These are phyloP conservation scores for Halcyon leucocephala DNA, from an alignment of 2,797 vertebrate genomes.

Conservation along the genomic window DNA sequence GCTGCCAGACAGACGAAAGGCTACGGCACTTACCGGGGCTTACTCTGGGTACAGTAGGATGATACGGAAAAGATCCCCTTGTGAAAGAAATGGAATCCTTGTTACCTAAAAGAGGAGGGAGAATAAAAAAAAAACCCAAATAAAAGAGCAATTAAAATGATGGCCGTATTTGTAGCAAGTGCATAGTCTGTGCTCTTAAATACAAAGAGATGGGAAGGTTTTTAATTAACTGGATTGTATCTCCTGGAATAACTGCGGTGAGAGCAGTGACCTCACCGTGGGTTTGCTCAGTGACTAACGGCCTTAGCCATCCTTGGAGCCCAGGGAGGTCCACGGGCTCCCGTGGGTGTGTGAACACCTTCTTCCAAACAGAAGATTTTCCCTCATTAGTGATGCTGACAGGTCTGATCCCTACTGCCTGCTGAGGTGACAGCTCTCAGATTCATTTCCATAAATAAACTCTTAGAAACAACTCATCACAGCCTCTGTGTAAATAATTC, in stretches of 20 bases:
- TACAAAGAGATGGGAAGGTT: neutral
- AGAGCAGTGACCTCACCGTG: neutral
- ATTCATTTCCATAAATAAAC: neutral
- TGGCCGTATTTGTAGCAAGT: neutral
- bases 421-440: neutral
- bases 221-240: neutral
- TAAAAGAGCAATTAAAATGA: neutral
- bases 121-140: neutral
- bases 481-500: neutral
- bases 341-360: neutral
- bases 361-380: neutral
- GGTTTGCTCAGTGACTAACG: neutral
- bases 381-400: neutral
- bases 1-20: neutral
- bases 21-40: slow-evolving; percentile 31
- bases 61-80: neutral
- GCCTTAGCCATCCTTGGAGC: neutral
- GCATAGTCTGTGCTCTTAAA: neutral
- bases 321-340: neutral
- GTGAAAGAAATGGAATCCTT: neutral
- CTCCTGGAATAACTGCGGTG: neutral
- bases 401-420: neutral
- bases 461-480: neutral
- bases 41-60: neutral
- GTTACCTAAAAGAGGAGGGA: slow-evolving; percentile 14